A percentile compares a stretch with the other conserved stretches of the same genome.
These are phyloP conservation scores for Dasyprocta punctata DNA, from an alignment of 2,113 vertebrate genomes.

Conservation along the genomic window DNA sequence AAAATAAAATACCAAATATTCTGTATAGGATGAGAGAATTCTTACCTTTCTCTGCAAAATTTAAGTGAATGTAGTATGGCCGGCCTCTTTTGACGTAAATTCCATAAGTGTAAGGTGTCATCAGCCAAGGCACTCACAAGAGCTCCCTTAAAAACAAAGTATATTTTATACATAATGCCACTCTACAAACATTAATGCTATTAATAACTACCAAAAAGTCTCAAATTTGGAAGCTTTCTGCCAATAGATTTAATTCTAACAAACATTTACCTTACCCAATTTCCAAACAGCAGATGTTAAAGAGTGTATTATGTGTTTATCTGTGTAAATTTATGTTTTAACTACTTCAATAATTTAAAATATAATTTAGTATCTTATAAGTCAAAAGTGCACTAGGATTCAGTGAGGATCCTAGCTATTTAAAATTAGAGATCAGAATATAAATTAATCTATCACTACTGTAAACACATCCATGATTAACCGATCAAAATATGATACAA, in stretches of 20 bases:
- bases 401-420: background rate
- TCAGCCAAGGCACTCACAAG: slow-evolving; percentile 99
- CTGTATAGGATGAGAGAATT: background rate
- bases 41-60: slow-evolving; percentile 98
- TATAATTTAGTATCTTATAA: slow-evolving; percentile 11
- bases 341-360: slow-evolving; percentile 30
- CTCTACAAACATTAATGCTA: background rate
- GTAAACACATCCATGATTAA: background rate
- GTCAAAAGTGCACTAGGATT: background rate
- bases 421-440: background rate
- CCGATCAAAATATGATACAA: background rate
- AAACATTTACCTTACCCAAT: slow-evolving; percentile 2
- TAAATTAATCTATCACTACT: background rate
- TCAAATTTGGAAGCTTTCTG: slow-evolving; percentile 44
- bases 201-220: background rate
- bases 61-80: slow-evolving; percentile 98
- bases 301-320: background rate
- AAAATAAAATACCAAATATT: slow-evolving; percentile 21
- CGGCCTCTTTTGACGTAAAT: slow-evolving; percentile 98
- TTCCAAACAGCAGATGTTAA: background rate
- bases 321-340: background rate
- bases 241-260: slow-evolving; percentile 29
- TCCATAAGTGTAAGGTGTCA: slow-evolving; percentile 99
- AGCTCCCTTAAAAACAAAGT: slow-evolving; percentile 91
- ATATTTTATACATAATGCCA: background rate